Percentiles rank a stretch among this genome's conserved stretches.
Conservation (phyloP, 2,113 vertebrate species). For the Etia nguti region DNA sequence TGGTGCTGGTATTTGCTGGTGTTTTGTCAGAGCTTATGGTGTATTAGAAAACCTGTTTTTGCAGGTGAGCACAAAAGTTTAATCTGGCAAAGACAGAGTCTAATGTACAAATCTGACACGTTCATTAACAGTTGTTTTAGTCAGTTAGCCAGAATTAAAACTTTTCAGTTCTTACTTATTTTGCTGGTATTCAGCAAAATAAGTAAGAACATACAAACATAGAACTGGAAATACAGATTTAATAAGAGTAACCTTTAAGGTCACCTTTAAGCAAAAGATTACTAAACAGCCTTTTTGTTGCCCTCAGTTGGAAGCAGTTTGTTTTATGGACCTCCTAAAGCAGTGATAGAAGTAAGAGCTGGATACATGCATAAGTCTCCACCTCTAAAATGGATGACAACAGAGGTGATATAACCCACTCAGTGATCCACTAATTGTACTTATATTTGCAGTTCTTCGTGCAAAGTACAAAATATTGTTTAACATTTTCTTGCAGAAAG, state of each 20-base stretch:
- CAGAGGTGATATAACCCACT: conserved; percentile 27
- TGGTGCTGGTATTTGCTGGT: neutral
- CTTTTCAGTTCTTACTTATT: neutral
- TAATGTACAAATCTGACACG: neutral
- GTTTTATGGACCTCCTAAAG: conserved; percentile 29
- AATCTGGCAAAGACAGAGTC: neutral
- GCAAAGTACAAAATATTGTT: neutral
- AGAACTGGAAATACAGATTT: neutral
- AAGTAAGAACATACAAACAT: neutral
- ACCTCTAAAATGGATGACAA: neutral
- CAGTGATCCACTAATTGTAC: neutral
- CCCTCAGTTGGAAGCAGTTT: neutral
- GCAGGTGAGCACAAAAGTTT: neutral
- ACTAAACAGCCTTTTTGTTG: neutral
- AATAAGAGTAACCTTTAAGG: neutral
- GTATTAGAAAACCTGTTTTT: neutral
- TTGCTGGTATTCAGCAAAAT: neutral
- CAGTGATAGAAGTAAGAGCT: conserved; percentile 12
- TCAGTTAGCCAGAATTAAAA: neutral
- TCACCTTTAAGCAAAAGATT: neutral
- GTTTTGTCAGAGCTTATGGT: neutral
- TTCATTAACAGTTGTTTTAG: neutral
- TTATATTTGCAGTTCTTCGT: neutral
- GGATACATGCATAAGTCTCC: conserved; percentile 72
- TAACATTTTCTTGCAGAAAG: conserved; percentile 34